Base-by-base conservation (phyloP, 2,113 vertebrate genomes). In the Gopherus evgoodei region DNA sequence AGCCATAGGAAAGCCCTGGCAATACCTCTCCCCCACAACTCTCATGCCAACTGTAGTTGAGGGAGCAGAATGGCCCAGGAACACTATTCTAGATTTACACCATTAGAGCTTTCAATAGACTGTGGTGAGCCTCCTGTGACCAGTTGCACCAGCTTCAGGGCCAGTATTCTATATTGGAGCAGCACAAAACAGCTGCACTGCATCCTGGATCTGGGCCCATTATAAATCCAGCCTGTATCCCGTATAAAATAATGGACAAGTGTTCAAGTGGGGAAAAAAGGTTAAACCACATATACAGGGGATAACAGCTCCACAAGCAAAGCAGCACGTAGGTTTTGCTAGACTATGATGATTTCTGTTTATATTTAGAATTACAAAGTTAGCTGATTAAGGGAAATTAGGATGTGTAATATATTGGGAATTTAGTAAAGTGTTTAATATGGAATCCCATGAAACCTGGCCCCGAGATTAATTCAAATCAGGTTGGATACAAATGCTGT, bases 361-460 rank as follows among this genome's bases (percentile, higher is more conserved):
- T 69, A 93, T 56, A 90, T 90, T 92, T 0, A 2, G 53, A 95
- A 8, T 1, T 87, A 56, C 27, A 89, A 93, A 96, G 93, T 94
- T 92, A 96, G 93, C 91, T 1, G 69, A 91, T 89, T 94, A 96
- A 97, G 65, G 47, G 72, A 95, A 94, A 91, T 86, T 78, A 94
- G 82, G 87, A 95, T 83, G 97, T 96, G 92, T 94, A 96, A 96
- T 95, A 94, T 93, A 95, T 93, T 91, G 97, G 88, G 91, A 90
- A 97, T 98, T 97, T 95, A 94, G 96, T 93, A 92, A 97, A 98
- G 95, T 90, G 65, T 93, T 97, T 96, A 97, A 97, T 97, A 97
- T 91, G 92, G 72, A 92, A 86, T 92, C 97, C 95, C 93, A 92
- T 97, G 95, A 97, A 97, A 96, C 95, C 86, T 95, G 95, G 96